Evolutionary conservation across 2,113 vertebrate species (phyloP).

Genomic region (Ploceus nigricollis): DNA sequence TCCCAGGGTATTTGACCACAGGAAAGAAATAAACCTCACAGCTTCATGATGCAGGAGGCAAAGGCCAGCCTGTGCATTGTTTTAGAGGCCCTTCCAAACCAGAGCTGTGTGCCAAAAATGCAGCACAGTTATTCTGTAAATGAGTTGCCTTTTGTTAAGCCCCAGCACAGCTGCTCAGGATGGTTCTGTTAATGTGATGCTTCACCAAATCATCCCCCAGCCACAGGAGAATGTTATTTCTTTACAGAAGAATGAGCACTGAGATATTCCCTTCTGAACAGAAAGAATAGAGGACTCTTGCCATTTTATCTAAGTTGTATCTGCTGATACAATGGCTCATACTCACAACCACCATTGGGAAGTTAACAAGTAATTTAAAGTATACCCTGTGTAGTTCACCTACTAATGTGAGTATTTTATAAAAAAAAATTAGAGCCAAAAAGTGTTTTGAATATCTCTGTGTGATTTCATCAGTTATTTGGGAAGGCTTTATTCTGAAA

Average conservation of each 20-base stretch:
- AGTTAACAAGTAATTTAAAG: constrained; percentile 57
- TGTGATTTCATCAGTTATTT: neutral
- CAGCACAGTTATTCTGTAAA: neutral
- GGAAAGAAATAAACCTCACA: neutral
- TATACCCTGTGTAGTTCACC: neutral
- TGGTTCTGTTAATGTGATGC: neutral
- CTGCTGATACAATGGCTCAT: neutral
- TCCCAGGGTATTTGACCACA: neutral
- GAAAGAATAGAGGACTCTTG: neutral
- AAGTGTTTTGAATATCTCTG: neutral
- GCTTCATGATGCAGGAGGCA: neutral
- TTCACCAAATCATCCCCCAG: neutral
- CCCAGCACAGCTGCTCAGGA: neutral
- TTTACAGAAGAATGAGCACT: constrained; percentile 1
- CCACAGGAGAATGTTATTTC: neutral
- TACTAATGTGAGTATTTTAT: neutral
- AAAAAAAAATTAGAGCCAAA: neutral
- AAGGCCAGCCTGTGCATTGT: neutral
- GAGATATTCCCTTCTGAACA: constrained; percentile 11
- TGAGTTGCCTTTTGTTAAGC: constrained; percentile 19
- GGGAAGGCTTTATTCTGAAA: neutral
- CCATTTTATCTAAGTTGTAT: constrained; percentile 36
- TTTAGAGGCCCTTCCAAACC: neutral
- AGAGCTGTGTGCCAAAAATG: neutral
- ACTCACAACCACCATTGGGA: neutral